phyloP scores from a whole-genome alignment of 2,888 invertebrate species.

The Bedellia somnulentella region DNA sequence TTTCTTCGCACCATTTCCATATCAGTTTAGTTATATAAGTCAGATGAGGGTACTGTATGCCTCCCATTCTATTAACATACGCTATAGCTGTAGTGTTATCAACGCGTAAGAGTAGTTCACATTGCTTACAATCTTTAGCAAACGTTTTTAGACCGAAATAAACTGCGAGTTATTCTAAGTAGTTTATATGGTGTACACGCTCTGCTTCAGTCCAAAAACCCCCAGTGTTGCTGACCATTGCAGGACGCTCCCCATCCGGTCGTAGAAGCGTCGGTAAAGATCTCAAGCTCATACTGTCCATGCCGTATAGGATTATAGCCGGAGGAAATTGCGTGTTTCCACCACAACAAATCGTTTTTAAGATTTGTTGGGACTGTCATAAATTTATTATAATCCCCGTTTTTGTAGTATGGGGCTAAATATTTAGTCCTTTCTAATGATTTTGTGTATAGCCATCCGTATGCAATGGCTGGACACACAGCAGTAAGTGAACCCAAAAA shows the following conservation, averaged over 20 bases:
- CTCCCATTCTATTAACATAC: conserved; percentile 3
- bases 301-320: conserved; percentile 3
- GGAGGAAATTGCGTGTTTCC: neutral
- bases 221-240: neutral
- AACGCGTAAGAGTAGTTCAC: conserved; percentile 2
- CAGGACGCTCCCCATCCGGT: conserved; percentile 6
- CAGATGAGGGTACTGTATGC: conserved; percentile 4
- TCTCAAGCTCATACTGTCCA: conserved; percentile 5
- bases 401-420: conserved; percentile 2
- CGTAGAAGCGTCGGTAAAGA: conserved; percentile 10
- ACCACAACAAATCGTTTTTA: neutral
- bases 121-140: neutral
- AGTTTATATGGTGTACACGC: conserved; percentile 1
- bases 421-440: conserved; percentile 5
- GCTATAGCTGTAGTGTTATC: conserved; percentile 4
- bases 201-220: conserved; percentile 2
- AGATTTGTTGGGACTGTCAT: neutral
- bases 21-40: neutral
- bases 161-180: conserved; percentile 2
- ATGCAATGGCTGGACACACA: conserved; percentile 8
- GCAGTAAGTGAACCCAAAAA: conserved; percentile 7
- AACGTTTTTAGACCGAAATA: conserved; percentile 5
- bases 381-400: conserved; percentile 3
- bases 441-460: conserved; percentile 8
- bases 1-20: conserved; percentile 5